Base-by-base conservation (phyloP, 2,888 invertebrate genomes). In the Heliconius erato region DNA sequence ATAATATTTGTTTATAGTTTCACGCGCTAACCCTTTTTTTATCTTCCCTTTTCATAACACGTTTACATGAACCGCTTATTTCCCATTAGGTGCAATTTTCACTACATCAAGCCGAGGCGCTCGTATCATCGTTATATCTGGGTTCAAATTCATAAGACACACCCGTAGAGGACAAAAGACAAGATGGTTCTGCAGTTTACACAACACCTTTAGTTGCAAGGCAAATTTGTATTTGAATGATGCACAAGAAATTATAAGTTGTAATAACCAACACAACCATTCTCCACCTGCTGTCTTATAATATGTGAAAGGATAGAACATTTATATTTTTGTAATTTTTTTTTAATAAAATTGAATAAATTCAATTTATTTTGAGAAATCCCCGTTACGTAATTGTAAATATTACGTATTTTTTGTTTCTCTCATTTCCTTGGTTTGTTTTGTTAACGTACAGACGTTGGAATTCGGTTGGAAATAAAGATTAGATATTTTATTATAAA, bases 131-230 rank as follows among this genome's bases (percentile, higher is more conserved):
- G 76, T 84, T 26, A 68, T 86, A 11, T 65, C 72, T 5, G 87
- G 88, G 2, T 85, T 85, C 80, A 84, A 85, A 74, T 89, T 87
- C 83, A 81, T 84, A n/a, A 80, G 84, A 4, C 88, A 88, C 11
- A 82, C 85, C 12, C 72, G 79, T 3, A 72, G 72, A 0, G 86
- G 85, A 11, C 40, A 49, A 11, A 88, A 88, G 63, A 85, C 84
- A 6, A 84, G 88, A 14, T 88, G 88, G 88, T 86, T 86, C 78
- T 88, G 88, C 67, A 85, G 85, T 19, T 86, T 85, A 16, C 88
- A 86, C 74, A 84, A 84, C 76, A 79, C 63, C 16, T 63, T 59
- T 35, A 81, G 84, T 2, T 89, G 89, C 71, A 86, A 80, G 59
- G 88, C 88, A 0, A 71, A 49, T 9, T 67, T 88, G 0, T 82